phyloP scores from a whole-genome alignment of 2,888 invertebrate genomes.

The Polymixis lichenea region DNA sequence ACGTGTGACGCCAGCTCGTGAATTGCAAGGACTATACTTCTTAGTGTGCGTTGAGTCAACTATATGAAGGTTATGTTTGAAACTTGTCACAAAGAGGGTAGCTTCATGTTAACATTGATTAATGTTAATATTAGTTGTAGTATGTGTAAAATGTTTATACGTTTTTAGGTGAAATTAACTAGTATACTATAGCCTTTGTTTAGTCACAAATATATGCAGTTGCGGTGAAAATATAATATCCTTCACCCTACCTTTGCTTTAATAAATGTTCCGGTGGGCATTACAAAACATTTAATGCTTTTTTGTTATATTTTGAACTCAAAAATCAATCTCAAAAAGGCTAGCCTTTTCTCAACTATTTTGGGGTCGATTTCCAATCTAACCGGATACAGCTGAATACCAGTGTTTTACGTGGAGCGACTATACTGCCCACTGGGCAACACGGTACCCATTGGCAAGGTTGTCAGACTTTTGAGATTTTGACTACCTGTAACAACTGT shows the following conservation, averaged over 20 bases:
- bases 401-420: too few species aligned
- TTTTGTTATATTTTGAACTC: constrained; percentile 8
- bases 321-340: too few species aligned
- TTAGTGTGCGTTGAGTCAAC: constrained; percentile 45
- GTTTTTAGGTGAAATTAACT: constrained; percentile 56
- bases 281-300: not conserved
- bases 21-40: constrained; percentile 15
- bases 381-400: too few species aligned
- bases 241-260: constrained; percentile 54
- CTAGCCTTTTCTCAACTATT: too few species aligned
- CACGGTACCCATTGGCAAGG: too few species aligned
- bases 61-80: constrained; percentile 50
- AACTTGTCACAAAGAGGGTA: constrained; percentile 64
- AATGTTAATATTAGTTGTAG: constrained; percentile 59
- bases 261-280: constrained; percentile 50
- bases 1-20: constrained; percentile 2
- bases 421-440: too few species aligned
- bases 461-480: too few species aligned
- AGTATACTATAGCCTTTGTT: constrained; percentile 47
- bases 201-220: constrained; percentile 56
- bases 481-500: too few species aligned
- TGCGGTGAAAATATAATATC: constrained; percentile 38
- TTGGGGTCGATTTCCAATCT: too few species aligned
- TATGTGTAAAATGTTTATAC: constrained; percentile 58
- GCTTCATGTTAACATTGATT: constrained; percentile 58